Evolutionary conservation across 2,888 invertebrate genomes (phyloP).

Genomic region (Melikaiella ostensackeni): DNA sequence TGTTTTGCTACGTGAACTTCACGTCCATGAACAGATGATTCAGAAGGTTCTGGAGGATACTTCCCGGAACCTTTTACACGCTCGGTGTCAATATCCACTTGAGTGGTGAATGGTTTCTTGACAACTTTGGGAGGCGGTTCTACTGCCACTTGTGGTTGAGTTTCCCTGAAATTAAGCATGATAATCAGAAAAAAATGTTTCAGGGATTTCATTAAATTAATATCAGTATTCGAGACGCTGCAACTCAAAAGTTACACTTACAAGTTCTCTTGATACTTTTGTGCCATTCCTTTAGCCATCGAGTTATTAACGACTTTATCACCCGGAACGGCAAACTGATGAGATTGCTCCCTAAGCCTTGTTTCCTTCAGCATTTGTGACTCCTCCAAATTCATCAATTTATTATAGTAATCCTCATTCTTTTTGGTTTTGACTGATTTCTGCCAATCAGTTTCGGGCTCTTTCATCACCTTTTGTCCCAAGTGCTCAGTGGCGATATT

Average conservation of each 20-base stretch:
- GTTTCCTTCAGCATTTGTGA: constrained; percentile 91
- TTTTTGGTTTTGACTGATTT: constrained; percentile 89
- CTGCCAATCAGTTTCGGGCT: constrained; percentile 91
- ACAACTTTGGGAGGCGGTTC: constrained; percentile 70
- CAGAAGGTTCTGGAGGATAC: constrained; percentile 86
- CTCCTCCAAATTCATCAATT: constrained; percentile 89
- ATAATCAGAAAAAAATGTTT: neutral
- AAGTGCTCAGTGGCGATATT: constrained; percentile 80
- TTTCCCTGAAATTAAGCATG: constrained; percentile 79
- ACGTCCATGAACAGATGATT: constrained; percentile 91
- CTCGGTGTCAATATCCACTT: constrained; percentile 78
- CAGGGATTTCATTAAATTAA: constrained; percentile 18
- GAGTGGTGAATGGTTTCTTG: constrained; percentile 74
- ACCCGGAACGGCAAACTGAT: constrained; percentile 91
- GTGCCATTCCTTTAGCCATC: constrained; percentile 91
- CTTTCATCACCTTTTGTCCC: constrained; percentile 81
- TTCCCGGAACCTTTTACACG: constrained; percentile 77
- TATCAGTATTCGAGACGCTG: too few species aligned
- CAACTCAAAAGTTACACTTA: constrained; percentile 79
- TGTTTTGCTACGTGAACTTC: constrained; percentile 93
- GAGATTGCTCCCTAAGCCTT: constrained; percentile 86
- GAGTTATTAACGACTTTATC: constrained; percentile 88
- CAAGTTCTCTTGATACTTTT: constrained; percentile 90
- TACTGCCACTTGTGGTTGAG: constrained; percentile 79
- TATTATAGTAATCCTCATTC: constrained; percentile 89